These are phyloP conservation scores for Prionace glauca DNA, from an alignment of 2,797 vertebrate species.

Conservation along the genomic window DNA sequence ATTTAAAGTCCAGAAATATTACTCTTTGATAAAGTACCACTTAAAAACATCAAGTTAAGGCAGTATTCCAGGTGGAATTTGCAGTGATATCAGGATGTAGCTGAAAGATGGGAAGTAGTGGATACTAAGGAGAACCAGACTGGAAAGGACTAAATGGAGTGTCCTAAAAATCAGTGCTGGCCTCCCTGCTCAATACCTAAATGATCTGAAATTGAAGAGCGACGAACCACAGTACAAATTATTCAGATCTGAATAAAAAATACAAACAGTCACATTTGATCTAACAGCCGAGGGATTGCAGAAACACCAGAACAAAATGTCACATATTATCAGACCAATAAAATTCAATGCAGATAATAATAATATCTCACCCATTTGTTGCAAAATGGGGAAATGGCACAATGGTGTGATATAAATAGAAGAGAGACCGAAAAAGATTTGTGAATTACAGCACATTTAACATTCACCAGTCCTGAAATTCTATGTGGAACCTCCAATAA, in stretches of 20 bases:
- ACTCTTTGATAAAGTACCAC: background rate
- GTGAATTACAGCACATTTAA: background rate
- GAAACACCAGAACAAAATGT: background rate
- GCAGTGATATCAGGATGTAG: background rate
- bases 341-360: background rate
- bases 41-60: background rate
- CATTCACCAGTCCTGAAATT: background rate
- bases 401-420: background rate
- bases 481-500: background rate
- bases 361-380: background rate
- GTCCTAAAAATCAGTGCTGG: background rate
- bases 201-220: background rate
- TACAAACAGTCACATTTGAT: background rate
- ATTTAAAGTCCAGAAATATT: background rate
- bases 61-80: background rate
- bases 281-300: background rate
- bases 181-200: background rate
- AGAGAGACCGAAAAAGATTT: background rate
- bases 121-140: background rate
- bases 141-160: background rate
- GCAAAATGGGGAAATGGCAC: background rate
- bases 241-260: background rate
- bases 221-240: background rate
- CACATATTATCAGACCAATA: background rate
- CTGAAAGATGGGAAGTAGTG: background rate